Base-by-base conservation (phyloP, 2,888 invertebrate genomes). In the Cylloceria caligata region DNA sequence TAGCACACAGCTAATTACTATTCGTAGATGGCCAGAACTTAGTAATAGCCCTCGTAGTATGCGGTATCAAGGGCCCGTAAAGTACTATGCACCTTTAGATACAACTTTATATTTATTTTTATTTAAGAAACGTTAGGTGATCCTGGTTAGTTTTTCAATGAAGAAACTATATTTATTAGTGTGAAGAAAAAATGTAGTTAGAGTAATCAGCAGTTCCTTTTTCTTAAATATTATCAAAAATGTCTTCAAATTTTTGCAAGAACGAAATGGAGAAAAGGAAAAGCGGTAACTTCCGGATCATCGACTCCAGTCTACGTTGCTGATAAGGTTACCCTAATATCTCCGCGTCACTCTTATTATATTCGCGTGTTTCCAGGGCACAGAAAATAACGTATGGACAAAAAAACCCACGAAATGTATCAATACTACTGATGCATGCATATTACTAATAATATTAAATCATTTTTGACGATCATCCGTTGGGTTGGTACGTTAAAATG, bases 361-460 rank as follows among this genome's bases (percentile, higher is more conserved):
- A 30, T 30, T 30, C 30, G 5, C 30, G 30, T 30, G 30, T 30
- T 13, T 47, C 5, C 47, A 24, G 24, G 52, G 13, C 19, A 16
- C 19, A 24, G 6, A 24, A 27, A 9, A 24, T 5, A 4, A 49
- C 49, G 21, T 49, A 21, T 49, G 13, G 11, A n/a, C 34, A 60
- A 34, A 34, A 34, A 60, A 60, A 34, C 16, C 0, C 19, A 34
- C 34, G 60, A 34, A 34, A 60, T 34, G 5, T n/a, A 57, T 57
- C 30, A 30, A 57, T n/a, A 16, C 30, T 57, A 27, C n/a, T 57
- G 3, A 36, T 7, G 16, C 60, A 19, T 16, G 36, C 21, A 60
- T 60, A 60, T 60, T 60, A 60, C 34, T 30, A 30, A 57, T 57
- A 57, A 57, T 57, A 57, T 60, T 19, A 39, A 60, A 60, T 57